Conservation (phyloP, 2,113 vertebrate genomes). For the Theristicus caerulescens region DNA sequence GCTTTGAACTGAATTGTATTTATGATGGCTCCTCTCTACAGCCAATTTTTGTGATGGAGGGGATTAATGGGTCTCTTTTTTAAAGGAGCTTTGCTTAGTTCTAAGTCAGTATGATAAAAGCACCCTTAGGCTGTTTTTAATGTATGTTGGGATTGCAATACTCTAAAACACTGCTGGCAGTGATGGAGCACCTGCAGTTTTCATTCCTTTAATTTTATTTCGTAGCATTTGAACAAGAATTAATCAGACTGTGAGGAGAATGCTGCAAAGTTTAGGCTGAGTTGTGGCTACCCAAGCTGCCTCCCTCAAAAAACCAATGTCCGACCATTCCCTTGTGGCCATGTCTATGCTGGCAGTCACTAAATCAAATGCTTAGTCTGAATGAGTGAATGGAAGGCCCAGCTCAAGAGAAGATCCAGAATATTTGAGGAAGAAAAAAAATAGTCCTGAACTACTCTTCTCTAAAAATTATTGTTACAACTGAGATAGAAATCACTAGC, state of each 20-base stretch:
- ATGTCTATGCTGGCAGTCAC: neutral
- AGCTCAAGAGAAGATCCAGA: neutral
- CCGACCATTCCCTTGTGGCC: neutral
- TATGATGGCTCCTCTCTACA: neutral
- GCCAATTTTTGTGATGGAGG: neutral
- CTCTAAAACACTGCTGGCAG: neutral
- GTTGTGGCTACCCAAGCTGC: neutral
- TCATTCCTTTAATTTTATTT: slow-evolving; percentile 37
- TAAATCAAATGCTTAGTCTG: neutral
- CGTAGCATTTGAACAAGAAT: neutral
- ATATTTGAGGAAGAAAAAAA: neutral
- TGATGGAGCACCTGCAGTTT: slow-evolving; percentile 3
- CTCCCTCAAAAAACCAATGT: neutral
- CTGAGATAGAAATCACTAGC: neutral
- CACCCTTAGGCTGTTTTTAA: neutral
- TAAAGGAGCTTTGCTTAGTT: neutral
- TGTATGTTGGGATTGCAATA: neutral
- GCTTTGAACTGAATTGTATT: neutral
- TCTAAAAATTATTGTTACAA: neutral
- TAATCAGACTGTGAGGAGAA: neutral
- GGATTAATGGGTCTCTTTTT: neutral
- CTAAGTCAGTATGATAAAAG: neutral
- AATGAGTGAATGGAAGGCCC: neutral
- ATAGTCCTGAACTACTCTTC: neutral
- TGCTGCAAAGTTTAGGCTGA: neutral